phyloP scores from a whole-genome alignment of 1,140 invertebrate genomes.

The Popillia japonica region DNA sequence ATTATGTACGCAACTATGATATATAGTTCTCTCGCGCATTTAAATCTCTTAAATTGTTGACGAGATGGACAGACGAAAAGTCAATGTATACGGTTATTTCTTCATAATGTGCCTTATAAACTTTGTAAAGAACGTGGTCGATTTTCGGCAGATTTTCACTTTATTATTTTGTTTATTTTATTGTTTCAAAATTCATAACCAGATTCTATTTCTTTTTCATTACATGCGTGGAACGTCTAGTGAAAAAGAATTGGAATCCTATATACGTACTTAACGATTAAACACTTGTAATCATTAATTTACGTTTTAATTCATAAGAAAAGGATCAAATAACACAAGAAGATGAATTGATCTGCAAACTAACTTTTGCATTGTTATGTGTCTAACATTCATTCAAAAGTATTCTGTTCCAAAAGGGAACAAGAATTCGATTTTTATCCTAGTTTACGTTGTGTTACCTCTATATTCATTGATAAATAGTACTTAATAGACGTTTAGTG shows the following conservation, averaged over 20 bases:
- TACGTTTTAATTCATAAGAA: slow-evolving; percentile 10
- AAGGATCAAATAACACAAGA: neutral
- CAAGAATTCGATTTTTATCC: neutral
- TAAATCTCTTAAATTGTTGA: slow-evolving; percentile 49
- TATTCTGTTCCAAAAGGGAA: slow-evolving; percentile 6
- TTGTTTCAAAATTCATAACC: neutral
- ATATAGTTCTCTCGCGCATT: slow-evolving; percentile 48
- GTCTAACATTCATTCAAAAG: neutral
- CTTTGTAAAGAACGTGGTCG: neutral
- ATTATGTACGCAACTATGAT: slow-evolving; percentile 2
- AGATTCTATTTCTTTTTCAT: slow-evolving; percentile 53
- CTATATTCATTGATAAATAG: neutral
- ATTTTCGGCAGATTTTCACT: slow-evolving; percentile 4
- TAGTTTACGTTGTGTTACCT: neutral
- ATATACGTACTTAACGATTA: slow-evolving; percentile 24
- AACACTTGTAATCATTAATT: slow-evolving; percentile 17
- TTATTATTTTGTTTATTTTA: slow-evolving; percentile 26
- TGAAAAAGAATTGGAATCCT: slow-evolving; percentile 53
- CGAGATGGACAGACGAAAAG: slow-evolving; percentile 45
- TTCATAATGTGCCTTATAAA: slow-evolving; percentile 38
- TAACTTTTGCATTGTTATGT: neutral
- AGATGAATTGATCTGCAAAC: neutral
- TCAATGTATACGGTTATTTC: slow-evolving; percentile 16
- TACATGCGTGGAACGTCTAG: slow-evolving; percentile 47
- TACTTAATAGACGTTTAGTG: neutral